Evolutionary conservation across 1,140 invertebrate genomes (phyloP).

Genomic region (Mamestra configurata): DNA sequence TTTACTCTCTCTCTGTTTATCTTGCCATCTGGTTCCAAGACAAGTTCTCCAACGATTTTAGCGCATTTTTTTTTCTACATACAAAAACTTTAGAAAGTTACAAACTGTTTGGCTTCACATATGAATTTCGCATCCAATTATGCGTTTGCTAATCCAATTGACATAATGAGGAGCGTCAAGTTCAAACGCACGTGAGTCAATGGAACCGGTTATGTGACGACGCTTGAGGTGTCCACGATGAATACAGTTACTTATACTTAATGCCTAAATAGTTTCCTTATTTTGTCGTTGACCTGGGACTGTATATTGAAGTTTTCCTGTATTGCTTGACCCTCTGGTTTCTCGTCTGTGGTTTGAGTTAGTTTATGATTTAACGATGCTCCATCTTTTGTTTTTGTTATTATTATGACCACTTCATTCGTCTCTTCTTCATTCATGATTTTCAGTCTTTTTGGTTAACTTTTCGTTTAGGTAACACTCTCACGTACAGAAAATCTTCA

Average conservation of each 20-base stretch:
- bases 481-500: no score
- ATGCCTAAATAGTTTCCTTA: not conserved
- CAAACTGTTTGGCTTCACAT: constrained; percentile 53
- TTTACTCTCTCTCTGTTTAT: not conserved
- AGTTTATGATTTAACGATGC: no score
- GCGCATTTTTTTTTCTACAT: not conserved
- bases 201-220: not conserved
- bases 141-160: constrained; percentile 54
- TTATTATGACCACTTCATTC: no score
- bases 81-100: constrained; percentile 29
- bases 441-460: no score
- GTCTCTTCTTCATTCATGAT: no score
- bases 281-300: constrained; percentile 1
- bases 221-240: not conserved
- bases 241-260: not conserved
- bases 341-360: no score
- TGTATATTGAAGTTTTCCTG: not conserved
- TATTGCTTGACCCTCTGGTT: not conserved
- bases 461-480: no score
- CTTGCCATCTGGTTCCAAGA: not conserved
- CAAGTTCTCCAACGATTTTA: not conserved
- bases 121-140: constrained; percentile 56
- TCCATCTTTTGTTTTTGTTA: no score
- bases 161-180: constrained; percentile 37
- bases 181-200: not conserved